Conservation (phyloP, 2,797 vertebrate genomes). For the Craterocephalus amniculus region DNA sequence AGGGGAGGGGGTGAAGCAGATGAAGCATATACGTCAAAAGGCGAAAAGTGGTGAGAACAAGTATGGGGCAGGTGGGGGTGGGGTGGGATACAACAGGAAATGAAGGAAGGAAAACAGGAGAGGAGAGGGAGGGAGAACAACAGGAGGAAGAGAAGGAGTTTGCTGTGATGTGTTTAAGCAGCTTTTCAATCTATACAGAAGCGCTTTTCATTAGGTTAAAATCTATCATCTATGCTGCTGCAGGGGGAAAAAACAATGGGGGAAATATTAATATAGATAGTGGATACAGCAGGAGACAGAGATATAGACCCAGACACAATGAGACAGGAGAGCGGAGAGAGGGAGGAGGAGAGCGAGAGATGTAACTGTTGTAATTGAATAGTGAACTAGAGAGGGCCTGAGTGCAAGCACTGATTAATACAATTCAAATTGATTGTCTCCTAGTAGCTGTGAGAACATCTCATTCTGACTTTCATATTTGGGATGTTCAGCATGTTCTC, state of each 20-base stretch:
- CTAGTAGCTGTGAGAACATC: slow-evolving; percentile 75
- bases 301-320: slow-evolving; percentile 50
- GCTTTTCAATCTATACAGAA: slow-evolving; percentile 72
- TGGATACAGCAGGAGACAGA: slow-evolving; percentile 51
- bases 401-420: slow-evolving; percentile 80
- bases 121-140: slow-evolving; percentile 2
- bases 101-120: slow-evolving; percentile 16
- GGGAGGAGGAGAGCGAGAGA: slow-evolving; percentile 39
- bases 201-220: slow-evolving; percentile 78
- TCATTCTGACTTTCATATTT: slow-evolving; percentile 78
- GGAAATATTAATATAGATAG: slow-evolving; percentile 75
- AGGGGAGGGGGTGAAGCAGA: slow-evolving; percentile 14
- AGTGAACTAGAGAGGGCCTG: slow-evolving; percentile 77
- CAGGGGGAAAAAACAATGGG: slow-evolving; percentile 57
- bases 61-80: slow-evolving; percentile 2
- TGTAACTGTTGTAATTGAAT: slow-evolving; percentile 80
- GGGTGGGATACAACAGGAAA: slow-evolving; percentile 13
- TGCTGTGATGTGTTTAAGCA: slow-evolving; percentile 66
- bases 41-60: slow-evolving; percentile 41
- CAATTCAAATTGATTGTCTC: slow-evolving; percentile 82
- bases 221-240: slow-evolving; percentile 70
- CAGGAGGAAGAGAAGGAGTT: slow-evolving; percentile 28
- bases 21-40: slow-evolving; percentile 44
- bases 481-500: slow-evolving; percentile 74
- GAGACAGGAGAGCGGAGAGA: slow-evolving; percentile 30